A percentile compares a stretch with the other conserved stretches of the same genome.
Evolutionary conservation across 2,113 vertebrate species (phyloP).

Genomic region (mouse (Mus musculus)): DNA sequence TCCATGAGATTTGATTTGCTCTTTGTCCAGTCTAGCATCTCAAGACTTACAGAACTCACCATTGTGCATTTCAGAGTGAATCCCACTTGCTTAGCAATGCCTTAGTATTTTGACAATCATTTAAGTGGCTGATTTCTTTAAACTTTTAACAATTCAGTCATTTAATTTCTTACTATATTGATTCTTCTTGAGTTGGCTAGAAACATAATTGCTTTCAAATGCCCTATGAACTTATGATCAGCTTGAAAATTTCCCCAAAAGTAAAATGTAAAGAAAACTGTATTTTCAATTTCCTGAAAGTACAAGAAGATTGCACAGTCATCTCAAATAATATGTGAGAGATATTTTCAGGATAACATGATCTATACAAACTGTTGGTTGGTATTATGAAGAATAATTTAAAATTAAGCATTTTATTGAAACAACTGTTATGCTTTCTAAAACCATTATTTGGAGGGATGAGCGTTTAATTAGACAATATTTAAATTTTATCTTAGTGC

Average conservation of each 20-base stretch:
- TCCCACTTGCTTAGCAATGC: constrained; percentile 18
- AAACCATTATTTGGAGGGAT: background rate
- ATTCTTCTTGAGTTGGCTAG: constrained; percentile 21
- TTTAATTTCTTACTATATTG: constrained; percentile 34
- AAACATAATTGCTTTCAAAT: constrained; percentile 31
- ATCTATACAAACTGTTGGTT: constrained; percentile 1
- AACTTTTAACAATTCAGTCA: constrained; percentile 54
- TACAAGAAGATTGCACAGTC: constrained; percentile 32
- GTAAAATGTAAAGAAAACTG: constrained; percentile 53
- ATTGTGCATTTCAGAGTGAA: background rate
- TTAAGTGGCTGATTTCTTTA: background rate
- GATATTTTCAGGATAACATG: constrained; percentile 17
- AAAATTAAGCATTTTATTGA: background rate
- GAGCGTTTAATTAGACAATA: background rate
- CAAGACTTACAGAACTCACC: background rate
- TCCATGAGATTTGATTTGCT: background rate
- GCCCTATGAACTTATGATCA: background rate
- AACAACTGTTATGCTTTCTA: background rate
- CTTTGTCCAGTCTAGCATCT: background rate
- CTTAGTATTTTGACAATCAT: background rate
- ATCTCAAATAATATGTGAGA: constrained; percentile 49
- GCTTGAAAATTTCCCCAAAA: constrained; percentile 9
- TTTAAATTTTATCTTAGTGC: background rate
- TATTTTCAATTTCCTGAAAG: constrained; percentile 40
- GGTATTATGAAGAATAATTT: constrained; percentile 8